Percentiles rank a stretch among this genome's conserved stretches.
Conservation (phyloP, 1,140 invertebrate genomes). For the Tribolium madens region DNA sequence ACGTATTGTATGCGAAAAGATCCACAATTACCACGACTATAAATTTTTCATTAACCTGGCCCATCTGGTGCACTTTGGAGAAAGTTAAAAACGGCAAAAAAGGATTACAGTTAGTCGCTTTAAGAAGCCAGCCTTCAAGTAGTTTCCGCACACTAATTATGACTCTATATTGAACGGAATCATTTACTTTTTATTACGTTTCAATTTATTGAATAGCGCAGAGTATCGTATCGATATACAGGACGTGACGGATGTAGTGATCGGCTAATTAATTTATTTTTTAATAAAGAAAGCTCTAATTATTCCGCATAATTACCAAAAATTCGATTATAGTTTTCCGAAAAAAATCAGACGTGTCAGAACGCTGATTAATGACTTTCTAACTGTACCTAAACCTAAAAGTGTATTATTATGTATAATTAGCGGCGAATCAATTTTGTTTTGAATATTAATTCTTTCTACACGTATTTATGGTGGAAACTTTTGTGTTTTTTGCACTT, state of each 20-base stretch:
- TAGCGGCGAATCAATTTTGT: not conserved
- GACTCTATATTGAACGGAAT: conserved; percentile 5
- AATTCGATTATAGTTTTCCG: not conserved
- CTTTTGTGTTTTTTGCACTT: not conserved
- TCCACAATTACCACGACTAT: not conserved
- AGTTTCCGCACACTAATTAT: conserved; percentile 9
- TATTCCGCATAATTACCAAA: no score
- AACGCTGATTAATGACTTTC: not conserved
- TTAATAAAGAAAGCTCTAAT: no score
- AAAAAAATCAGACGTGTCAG: not conserved
- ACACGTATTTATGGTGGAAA: not conserved
- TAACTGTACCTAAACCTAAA: not conserved
- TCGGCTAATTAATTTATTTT: no score
- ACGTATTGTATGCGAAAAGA: not conserved
- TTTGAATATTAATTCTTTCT: not conserved
- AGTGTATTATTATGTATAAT: not conserved
- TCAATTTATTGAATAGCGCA: not conserved
- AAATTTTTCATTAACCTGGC: not conserved
- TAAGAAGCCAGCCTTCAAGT: conserved; percentile 1
- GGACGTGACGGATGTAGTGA: not conserved
- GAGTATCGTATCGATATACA: not conserved
- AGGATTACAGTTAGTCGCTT: not conserved
- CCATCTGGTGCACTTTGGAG: not conserved
- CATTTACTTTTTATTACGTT: conserved; percentile 3
- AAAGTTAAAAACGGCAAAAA: not conserved